These are phyloP conservation scores for Drosophila putrida DNA, from an alignment of 2,888 invertebrate genomes.

Conservation along the genomic window DNA sequence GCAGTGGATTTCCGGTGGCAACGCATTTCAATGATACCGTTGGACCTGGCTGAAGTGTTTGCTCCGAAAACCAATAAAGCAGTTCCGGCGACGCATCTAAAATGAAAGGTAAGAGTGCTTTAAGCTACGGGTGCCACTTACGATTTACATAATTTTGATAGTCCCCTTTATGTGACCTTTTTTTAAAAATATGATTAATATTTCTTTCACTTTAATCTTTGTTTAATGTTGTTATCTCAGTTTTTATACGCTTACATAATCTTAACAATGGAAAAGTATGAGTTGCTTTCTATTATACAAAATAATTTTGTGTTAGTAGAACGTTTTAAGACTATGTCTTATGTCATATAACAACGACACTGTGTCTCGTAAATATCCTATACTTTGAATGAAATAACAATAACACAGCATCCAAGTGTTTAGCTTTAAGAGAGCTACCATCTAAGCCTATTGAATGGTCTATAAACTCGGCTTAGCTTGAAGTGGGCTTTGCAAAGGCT, in stretches of 20 bases:
- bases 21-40: slow-evolving; percentile 96
- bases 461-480: slow-evolving; percentile 12
- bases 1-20: slow-evolving; percentile 97
- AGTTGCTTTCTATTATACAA: too few species aligned
- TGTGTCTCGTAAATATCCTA: not conserved
- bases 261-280: too few species aligned
- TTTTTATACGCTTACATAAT: too few species aligned
- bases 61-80: slow-evolving; percentile 96
- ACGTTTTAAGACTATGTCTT: not conserved
- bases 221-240: too few species aligned
- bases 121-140: slow-evolving; percentile 16
- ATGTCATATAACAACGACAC: not conserved
- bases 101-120: slow-evolving; percentile 61
- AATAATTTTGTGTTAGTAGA: too few species aligned
- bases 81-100: slow-evolving; percentile 95
- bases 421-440: slow-evolving; percentile 1
- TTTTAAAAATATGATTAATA: too few species aligned
- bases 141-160: slow-evolving; percentile 22
- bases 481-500: slow-evolving; percentile 10
- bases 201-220: too few species aligned
- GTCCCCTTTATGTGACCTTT: not conserved
- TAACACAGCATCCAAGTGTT: not conserved
- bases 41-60: slow-evolving; percentile 96
- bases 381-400: not conserved
- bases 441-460: slow-evolving; percentile 9